Evolutionary conservation across 2,888 invertebrate species (phyloP), one percentile per base, ranked within the genome.

Genomic region (Carabus problematicus): DNA sequence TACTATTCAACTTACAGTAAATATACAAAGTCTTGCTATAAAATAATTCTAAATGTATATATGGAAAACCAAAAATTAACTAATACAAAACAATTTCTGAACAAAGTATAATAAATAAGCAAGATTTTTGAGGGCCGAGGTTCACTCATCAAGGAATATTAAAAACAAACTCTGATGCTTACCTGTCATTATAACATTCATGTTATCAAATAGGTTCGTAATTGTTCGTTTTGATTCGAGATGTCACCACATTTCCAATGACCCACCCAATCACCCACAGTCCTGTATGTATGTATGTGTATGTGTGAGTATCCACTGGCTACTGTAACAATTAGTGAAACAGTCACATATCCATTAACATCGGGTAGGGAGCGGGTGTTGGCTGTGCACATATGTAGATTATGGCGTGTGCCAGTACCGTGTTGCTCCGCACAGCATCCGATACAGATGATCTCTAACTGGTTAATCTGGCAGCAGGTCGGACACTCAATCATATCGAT

Each of bases 311-410:
- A 18, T 8, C 19, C 40, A 39, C n/a, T 7, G 45, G 43, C 59
- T 16, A 59, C 54, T 63, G 47, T 29, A 42, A 59, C 66, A 66
- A 66, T 66, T 66, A 66, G 66, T 19, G 66, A 39, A 66, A 59
- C 58, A 58, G 66, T 66, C 47, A 66, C 66, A 66, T 66, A 59
- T 66, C 66, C 66, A 66, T 66, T 66, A 66, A 59, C 66, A 66
- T 66, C 41, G 66, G 64, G 52, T 54, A 64, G 64, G 12, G 56
- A 41, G 45, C 18, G 14, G 43, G 56, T 56, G 18, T n/a, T 3
- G 43, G 39, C 39, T 56, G 54, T 1, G 39, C 58, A 66, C 66
- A 66, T 66, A 66, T 66, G 66, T 58, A 66, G 66, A 66, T 66
- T 66, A 66, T 66, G 42, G 66, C 66, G 29, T 41, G 16, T 14